Conservation (phyloP, 2,113 vertebrate species). For the Hippopotamus amphibius region DNA sequence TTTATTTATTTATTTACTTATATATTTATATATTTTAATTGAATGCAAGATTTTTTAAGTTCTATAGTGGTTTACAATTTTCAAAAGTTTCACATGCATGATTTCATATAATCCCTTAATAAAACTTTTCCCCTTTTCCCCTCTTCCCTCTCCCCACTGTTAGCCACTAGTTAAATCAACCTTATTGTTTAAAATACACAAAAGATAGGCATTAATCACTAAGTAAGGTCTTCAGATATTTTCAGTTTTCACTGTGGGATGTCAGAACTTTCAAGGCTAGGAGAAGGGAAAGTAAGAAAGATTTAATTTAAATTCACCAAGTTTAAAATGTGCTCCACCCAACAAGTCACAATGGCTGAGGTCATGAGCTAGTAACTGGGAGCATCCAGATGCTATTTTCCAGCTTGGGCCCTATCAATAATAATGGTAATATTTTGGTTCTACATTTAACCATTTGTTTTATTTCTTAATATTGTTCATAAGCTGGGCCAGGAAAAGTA, state of each 20-base stretch:
- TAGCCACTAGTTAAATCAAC: not conserved
- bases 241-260: not conserved
- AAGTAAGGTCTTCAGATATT: constrained; percentile 28
- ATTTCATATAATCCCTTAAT: not conserved
- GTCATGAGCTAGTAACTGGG: not conserved
- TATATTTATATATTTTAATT: no score
- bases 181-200: not conserved
- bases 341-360: not conserved
- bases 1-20: no score
- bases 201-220: constrained; percentile 36
- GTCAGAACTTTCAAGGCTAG: not conserved
- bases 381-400: not conserved
- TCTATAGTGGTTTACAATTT: no score
- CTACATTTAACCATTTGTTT: not conserved
- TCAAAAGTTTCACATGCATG: no score
- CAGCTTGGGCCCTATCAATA: not conserved
- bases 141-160: not conserved
- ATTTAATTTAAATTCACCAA: constrained; percentile 44
- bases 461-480: not conserved
- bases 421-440: not conserved
- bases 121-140: not conserved
- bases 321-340: constrained; percentile 11
- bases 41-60: no score
- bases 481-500: not conserved
- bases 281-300: constrained; percentile 21